Conservation (phyloP, 2,113 vertebrate species). For the Barnardius zonarius region DNA sequence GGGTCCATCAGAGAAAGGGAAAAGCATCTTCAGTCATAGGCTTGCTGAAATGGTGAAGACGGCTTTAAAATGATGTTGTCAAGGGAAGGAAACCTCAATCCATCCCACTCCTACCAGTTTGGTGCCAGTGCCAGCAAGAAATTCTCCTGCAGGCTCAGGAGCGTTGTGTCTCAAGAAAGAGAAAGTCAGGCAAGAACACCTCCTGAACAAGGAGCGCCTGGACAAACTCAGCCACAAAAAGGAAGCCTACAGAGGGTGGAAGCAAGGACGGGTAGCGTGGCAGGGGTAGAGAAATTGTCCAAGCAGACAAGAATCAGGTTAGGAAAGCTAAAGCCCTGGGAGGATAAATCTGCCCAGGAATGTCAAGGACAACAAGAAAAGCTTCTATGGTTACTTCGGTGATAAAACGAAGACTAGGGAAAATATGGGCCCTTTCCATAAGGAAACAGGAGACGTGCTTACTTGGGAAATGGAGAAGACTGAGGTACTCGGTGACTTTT, state of each 20-base stretch:
- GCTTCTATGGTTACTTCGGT: not conserved
- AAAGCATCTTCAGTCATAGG: not conserved
- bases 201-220: not conserved
- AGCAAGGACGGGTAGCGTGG: not conserved
- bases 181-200: not conserved
- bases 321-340: not conserved
- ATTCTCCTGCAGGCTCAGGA: not conserved
- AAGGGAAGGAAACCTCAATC: not conserved
- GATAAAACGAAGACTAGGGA: not conserved
- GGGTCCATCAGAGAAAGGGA: not conserved
- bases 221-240: not conserved
- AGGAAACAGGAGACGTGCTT: not conserved
- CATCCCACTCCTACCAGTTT: not conserved
- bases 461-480: not conserved
- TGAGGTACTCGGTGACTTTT: not conserved
- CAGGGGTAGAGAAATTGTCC: not conserved
- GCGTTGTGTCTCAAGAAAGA: not conserved
- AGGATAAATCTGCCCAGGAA: not conserved
- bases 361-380: not conserved
- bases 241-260: not conserved
- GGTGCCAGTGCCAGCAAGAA: not conserved
- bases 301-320: not conserved
- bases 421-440: not conserved
- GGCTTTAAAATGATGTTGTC: not conserved
- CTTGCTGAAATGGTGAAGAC: not conserved